Conservation (phyloP, 2,113 vertebrate genomes). For the Anseranas semipalmata region DNA sequence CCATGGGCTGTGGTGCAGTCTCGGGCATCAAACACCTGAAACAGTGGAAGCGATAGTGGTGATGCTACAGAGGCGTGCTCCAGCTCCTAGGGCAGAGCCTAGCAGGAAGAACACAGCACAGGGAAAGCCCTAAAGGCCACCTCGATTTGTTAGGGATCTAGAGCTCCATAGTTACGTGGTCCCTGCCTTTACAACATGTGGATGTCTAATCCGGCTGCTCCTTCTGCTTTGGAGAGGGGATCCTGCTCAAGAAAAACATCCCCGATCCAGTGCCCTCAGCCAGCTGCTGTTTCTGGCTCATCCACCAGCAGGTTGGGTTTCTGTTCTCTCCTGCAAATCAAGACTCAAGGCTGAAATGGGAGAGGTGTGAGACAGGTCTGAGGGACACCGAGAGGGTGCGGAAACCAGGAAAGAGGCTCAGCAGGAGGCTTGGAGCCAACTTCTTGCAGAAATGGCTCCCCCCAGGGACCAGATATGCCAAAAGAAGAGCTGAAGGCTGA, state of each 20-base stretch:
- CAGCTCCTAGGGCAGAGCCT: background rate
- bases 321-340: background rate
- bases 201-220: background rate
- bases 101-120: background rate
- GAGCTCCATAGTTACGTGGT: background rate
- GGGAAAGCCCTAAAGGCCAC: background rate
- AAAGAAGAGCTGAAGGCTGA: background rate
- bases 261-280: background rate
- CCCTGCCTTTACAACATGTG: background rate
- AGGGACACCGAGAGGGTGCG: background rate
- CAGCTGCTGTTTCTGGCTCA: background rate
- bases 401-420: background rate
- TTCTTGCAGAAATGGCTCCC: background rate
- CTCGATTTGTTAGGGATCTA: background rate
- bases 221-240: background rate
- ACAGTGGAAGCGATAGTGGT: background rate
- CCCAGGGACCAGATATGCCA: background rate
- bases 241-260: background rate
- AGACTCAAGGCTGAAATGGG: background rate
- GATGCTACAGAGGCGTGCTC: background rate
- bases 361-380: background rate
- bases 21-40: conserved; percentile 95
- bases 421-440: background rate
- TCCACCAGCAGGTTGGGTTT: background rate
- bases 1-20: conserved; percentile 96